Percentiles rank a stretch among this genome's conserved stretches.
These are phyloP conservation scores for Hypsopygia costalis DNA, from an alignment of 2,888 invertebrate genomes.

Conservation along the genomic window DNA sequence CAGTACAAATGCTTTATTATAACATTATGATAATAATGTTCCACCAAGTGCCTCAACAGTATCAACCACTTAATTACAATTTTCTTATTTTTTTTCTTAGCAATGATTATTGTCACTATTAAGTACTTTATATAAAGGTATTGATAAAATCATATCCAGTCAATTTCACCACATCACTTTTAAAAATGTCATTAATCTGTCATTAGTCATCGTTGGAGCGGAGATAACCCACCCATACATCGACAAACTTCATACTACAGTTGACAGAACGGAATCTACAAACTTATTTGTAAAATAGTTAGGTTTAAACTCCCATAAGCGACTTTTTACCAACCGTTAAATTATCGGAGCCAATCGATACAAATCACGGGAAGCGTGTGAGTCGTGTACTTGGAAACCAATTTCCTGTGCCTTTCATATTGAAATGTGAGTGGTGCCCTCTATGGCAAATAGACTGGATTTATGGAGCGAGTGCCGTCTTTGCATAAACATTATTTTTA, in stretches of 20 bases:
- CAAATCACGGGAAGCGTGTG: conserved; percentile 66
- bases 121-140: no score
- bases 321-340: conserved; percentile 26
- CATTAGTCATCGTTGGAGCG: conserved; percentile 1
- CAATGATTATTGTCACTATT: no score
- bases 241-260: no score
- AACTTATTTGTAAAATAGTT: conserved; percentile 12
- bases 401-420: conserved; percentile 75
- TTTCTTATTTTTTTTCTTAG: no score
- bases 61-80: no score
- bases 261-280: no score
- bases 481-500: conserved; percentile 6
- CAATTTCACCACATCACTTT: not conserved
- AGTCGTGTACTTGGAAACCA: conserved; percentile 68
- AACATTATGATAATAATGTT: no score
- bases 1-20: no score
- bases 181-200: conserved; percentile 1
- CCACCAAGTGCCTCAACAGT: no score
- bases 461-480: conserved; percentile 26
- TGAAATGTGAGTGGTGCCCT: conserved; percentile 69
- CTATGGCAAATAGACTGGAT: conserved; percentile 40
- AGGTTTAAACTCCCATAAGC: conserved; percentile 29
- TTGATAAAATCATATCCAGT: no score
- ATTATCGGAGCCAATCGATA: conserved; percentile 46
- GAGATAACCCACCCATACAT: not conserved